Percentiles rank a stretch among this genome's conserved stretches.
Conservation (phyloP, 2,113 vertebrate species). For the Oncorhynchus gorbuscha region DNA sequence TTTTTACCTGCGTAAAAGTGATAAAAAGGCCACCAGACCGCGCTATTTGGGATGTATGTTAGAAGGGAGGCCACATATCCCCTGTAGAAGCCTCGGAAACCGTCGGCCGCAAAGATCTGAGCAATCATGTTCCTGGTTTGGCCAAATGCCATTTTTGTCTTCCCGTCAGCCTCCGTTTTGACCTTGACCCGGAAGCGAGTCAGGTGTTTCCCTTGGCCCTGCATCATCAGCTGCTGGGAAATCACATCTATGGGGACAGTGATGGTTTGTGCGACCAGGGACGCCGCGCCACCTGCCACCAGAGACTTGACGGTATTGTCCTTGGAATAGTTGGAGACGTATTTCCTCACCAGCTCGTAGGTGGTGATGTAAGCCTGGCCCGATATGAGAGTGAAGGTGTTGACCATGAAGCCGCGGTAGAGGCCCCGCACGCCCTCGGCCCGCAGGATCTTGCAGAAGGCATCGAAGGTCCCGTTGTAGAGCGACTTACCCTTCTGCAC, state of each 20-base stretch:
- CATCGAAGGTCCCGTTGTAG: slow-evolving; percentile 89
- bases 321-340: slow-evolving; percentile 82
- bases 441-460: slow-evolving; percentile 89
- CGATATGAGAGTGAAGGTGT: slow-evolving; percentile 89
- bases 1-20: slow-evolving; percentile 91
- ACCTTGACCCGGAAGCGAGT: slow-evolving; percentile 82
- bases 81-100: slow-evolving; percentile 89
- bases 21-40: slow-evolving; percentile 98
- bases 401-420: slow-evolving; percentile 94
- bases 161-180: slow-evolving; percentile 52
- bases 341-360: slow-evolving; percentile 90
- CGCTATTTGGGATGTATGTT: slow-evolving; percentile 97
- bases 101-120: slow-evolving; percentile 88
- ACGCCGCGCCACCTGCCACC: slow-evolving; percentile 89
- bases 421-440: slow-evolving; percentile 82
- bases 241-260: slow-evolving; percentile 93
- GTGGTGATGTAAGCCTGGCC: slow-evolving; percentile 96
- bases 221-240: slow-evolving; percentile 98
- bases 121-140: slow-evolving; percentile 87
- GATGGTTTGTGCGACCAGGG: slow-evolving; percentile 95
- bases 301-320: slow-evolving; percentile 90
- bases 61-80: slow-evolving; percentile 93
- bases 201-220: slow-evolving; percentile 84
- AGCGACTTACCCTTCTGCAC: slow-evolving; percentile 92
- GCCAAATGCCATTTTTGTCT: slow-evolving; percentile 77